These are phyloP conservation scores for Eptesicus fuscus DNA, from an alignment of 2,113 vertebrate genomes.

Conservation along the genomic window DNA sequence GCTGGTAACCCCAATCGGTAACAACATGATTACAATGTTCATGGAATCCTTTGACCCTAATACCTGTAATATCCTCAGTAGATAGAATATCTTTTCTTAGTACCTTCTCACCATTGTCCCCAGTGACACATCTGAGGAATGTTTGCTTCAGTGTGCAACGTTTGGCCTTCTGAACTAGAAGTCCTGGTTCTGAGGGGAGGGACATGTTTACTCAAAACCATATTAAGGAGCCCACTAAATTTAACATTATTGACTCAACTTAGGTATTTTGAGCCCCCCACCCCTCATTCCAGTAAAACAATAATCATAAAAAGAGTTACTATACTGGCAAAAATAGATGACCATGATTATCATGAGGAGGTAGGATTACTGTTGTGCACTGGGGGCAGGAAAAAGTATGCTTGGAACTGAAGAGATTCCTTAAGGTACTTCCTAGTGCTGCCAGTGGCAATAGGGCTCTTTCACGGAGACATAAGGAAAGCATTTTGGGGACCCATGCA, in stretches of 20 bases:
- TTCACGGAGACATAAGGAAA: no score
- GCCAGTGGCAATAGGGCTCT: neutral
- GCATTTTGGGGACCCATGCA: no score
- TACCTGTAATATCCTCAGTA: neutral
- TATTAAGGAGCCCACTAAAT: neutral
- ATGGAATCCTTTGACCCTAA: neutral
- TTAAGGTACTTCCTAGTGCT: neutral
- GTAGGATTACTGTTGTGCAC: neutral
- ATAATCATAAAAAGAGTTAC: neutral
- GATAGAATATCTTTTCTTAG: neutral
- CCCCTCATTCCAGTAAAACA: neutral
- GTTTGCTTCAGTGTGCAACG: neutral
- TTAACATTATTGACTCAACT: neutral
- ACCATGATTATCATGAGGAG: rapidly evolving
- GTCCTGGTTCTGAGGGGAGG: neutral
- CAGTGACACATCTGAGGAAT: neutral
- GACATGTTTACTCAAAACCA: neutral
- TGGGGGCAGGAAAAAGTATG: rapidly evolving
- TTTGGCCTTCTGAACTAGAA: neutral
- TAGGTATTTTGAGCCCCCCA: neutral
- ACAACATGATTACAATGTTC: neutral
- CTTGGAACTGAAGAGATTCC: neutral
- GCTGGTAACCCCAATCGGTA: no score
- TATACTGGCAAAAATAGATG: neutral
- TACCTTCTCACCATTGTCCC: neutral